Conservation (phyloP, 2,888 invertebrate species). For the Agrilus biguttatus region DNA sequence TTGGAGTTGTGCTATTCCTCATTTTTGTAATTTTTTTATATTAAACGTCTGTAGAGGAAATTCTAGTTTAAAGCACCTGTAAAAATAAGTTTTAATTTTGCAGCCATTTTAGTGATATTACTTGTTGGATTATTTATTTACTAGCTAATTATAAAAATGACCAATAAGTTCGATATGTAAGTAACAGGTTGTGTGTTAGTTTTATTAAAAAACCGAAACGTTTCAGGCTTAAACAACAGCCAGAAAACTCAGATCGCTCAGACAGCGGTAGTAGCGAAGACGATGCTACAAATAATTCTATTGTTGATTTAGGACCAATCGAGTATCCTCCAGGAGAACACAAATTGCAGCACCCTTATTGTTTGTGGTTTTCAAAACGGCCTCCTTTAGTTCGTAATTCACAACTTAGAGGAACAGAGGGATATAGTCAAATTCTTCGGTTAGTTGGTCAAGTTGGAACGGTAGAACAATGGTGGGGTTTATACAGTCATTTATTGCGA, state of each 20-base stretch:
- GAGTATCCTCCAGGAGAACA: constrained; percentile 77
- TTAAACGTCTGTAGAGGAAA: too few relatives aligned
- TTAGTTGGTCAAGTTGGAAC: constrained; percentile 76
- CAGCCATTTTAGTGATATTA: too few relatives aligned
- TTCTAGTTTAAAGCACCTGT: too few relatives aligned
- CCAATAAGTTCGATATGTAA: constrained; percentile 1
- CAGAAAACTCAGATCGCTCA: constrained; percentile 38
- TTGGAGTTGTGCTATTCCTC: too few relatives aligned
- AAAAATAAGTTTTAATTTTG: too few relatives aligned
- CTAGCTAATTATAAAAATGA: constrained; percentile 1
- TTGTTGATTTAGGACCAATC: constrained; percentile 41
- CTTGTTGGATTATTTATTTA: too few relatives aligned
- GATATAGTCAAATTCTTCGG: constrained; percentile 60
- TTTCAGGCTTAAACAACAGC: constrained; percentile 27
- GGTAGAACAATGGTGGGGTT: constrained; percentile 96
- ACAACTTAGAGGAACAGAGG: constrained; percentile 38
- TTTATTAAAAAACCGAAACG: neutral
- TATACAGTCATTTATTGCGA: constrained; percentile 83
- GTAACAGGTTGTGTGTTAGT: constrained; percentile 1
- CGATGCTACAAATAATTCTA: constrained; percentile 35
- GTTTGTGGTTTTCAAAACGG: constrained; percentile 57
- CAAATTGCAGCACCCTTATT: constrained; percentile 84
- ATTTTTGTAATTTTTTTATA: too few relatives aligned
- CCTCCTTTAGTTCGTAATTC: constrained; percentile 19
- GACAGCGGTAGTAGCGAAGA: constrained; percentile 54